phyloP scores from a whole-genome alignment of 2,797 vertebrate genomes.

The Myoxocephalus aenaeus region DNA sequence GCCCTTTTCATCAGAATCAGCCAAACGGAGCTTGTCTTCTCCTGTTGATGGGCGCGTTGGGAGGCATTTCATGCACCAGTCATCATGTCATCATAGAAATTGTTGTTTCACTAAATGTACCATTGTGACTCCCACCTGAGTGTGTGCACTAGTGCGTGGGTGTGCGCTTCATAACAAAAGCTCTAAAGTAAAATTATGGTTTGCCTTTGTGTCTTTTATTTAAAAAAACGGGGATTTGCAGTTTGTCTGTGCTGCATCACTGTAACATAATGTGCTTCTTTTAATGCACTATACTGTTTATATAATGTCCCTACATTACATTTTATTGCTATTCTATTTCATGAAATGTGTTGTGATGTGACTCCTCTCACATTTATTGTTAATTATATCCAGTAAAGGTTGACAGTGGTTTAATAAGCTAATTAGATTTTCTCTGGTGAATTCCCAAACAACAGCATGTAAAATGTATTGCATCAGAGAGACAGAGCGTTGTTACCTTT shows the following conservation, averaged over 20 bases:
- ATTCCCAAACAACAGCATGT: constrained; percentile 32
- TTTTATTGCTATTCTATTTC: not conserved
- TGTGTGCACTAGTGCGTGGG: constrained; percentile 19
- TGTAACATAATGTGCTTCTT: not conserved
- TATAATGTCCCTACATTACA: not conserved
- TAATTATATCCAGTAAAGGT: constrained; percentile 43
- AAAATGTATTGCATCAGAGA: constrained; percentile 43
- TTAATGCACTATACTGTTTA: not conserved
- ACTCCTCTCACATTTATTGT: constrained; percentile 2
- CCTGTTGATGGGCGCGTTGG: constrained; percentile 34
- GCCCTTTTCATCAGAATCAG: constrained; percentile 62
- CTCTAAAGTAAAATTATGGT: constrained; percentile 10
- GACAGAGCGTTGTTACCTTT: constrained; percentile 25
- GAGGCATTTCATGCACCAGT: constrained; percentile 52
- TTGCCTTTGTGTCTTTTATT: not conserved
- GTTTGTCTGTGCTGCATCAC: not conserved
- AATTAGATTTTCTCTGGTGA: constrained; percentile 45
- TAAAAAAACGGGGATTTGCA: not conserved
- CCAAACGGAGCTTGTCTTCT: constrained; percentile 43
- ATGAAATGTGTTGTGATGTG: not conserved
- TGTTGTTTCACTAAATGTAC: constrained; percentile 24
- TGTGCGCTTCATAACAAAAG: constrained; percentile 26
- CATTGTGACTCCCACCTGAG: constrained; percentile 35
- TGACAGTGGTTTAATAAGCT: constrained; percentile 31
- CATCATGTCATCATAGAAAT: constrained; percentile 46